Evolutionary conservation across 2,888 invertebrate species (phyloP).

Genomic region (Stramonita haemastoma): DNA sequence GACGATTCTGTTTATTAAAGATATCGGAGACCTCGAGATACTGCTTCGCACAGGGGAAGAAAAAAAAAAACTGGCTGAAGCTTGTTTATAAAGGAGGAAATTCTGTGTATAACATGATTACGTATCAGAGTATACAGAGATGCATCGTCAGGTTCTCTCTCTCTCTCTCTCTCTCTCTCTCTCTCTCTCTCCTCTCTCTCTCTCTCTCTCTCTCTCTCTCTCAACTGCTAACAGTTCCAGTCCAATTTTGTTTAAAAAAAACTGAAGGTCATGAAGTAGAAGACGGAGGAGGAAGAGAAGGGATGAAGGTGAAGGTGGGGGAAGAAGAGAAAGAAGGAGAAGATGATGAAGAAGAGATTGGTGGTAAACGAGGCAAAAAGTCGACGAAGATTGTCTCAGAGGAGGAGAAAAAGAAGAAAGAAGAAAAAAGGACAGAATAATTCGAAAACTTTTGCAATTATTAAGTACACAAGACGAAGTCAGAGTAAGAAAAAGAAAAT

Average conservation of each 20-base stretch:
- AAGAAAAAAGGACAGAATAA: background rate
- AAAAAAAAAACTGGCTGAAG: too few relatives aligned
- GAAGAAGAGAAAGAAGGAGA: background rate
- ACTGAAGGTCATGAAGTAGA: background rate
- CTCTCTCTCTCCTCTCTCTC: background rate
- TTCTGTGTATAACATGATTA: too few relatives aligned
- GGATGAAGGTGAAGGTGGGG: background rate
- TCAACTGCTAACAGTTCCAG: background rate
- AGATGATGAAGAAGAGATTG: background rate
- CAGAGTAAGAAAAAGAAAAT: background rate
- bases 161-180: background rate
- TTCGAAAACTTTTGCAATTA: too few relatives aligned
- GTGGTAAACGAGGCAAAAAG: background rate
- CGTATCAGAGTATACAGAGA: too few relatives aligned
- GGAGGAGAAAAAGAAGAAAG: background rate
- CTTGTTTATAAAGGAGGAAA: too few relatives aligned
- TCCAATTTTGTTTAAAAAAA: too few relatives aligned
- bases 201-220: background rate
- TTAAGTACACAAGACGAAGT: background rate
- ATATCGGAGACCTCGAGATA: too few relatives aligned
- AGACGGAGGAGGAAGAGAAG: background rate
- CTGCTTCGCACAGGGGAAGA: too few relatives aligned
- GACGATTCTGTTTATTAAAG: too few relatives aligned
- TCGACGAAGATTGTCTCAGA: background rate
- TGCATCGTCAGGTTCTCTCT: too few relatives aligned